Conservation (phyloP, 2,113 vertebrate species). For the Rostratula benghalensis region DNA sequence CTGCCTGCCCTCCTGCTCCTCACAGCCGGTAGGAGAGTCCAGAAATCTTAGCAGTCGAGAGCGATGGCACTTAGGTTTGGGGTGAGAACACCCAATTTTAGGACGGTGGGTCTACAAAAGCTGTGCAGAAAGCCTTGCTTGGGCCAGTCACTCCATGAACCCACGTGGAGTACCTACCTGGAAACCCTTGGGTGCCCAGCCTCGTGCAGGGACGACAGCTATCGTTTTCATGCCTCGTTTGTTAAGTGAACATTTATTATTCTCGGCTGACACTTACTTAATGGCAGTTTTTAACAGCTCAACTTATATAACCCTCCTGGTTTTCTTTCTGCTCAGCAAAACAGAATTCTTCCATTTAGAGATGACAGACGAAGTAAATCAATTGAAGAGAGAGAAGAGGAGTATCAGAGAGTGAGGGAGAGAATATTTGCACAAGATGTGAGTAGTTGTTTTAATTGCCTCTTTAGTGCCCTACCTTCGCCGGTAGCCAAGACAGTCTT, state of each 20-base stretch:
- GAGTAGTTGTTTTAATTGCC: conserved; percentile 87
- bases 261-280: conserved; percentile 75
- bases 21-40: background rate
- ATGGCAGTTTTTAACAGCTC: conserved; percentile 72
- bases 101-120: background rate
- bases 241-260: conserved; percentile 72
- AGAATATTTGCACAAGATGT: conserved; percentile 97
- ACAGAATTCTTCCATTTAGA: conserved; percentile 88
- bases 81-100: background rate
- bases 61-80: background rate
- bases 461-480: conserved; percentile 73
- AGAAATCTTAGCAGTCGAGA: background rate
- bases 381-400: conserved; percentile 97
- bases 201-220: background rate
- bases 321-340: conserved; percentile 86
- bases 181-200: background rate
- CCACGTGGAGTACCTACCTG: background rate
- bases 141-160: background rate
- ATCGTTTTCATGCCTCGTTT: conserved; percentile 55
- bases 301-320: conserved; percentile 80
- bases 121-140: background rate
- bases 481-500: conserved; percentile 65
- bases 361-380: conserved; percentile 93
- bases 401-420: conserved; percentile 94
- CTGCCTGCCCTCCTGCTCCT: background rate